Conservation (phyloP, 1,140 invertebrate species). For the Tetragnatha versicolor region DNA sequence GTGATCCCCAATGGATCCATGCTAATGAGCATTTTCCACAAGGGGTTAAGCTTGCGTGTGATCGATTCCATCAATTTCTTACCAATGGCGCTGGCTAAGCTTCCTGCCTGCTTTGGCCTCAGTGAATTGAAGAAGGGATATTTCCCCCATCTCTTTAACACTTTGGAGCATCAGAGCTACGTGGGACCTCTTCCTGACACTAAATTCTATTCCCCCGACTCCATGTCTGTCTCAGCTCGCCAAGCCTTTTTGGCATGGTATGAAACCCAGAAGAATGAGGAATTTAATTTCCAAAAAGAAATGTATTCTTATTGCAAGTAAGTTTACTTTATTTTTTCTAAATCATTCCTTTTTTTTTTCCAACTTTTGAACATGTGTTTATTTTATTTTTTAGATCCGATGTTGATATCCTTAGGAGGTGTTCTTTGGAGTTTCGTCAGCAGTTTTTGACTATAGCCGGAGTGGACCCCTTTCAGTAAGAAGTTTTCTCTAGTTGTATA, state of each 20-base stretch:
- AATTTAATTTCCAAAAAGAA: too few relatives aligned
- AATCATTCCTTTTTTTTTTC: too few relatives aligned
- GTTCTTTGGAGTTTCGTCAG: too few relatives aligned
- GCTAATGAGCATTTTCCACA: background rate
- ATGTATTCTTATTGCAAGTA: too few relatives aligned
- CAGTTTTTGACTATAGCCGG: too few relatives aligned
- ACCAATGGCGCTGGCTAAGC: conserved; percentile 36
- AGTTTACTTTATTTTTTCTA: too few relatives aligned
- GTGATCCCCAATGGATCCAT: conserved; percentile 12
- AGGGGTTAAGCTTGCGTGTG: background rate
- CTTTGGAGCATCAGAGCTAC: conserved; percentile 18
- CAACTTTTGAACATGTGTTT: too few relatives aligned
- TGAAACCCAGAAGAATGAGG: background rate
- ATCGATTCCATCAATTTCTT: conserved; percentile 45
- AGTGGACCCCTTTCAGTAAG: too few relatives aligned
- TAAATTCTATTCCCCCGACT: background rate
- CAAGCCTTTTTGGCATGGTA: background rate
- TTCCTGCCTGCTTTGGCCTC: conserved; percentile 35
- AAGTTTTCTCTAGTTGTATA: too few relatives aligned
- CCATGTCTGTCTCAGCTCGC: background rate
- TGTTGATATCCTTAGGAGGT: too few relatives aligned
- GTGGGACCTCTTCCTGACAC: background rate
- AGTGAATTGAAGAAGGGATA: conserved; percentile 24
- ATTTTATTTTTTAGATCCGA: too few relatives aligned
- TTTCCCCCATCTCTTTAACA: conserved; percentile 50